phyloP scores from a whole-genome alignment of 2,888 invertebrate genomes.

The Lottia gigantea region DNA sequence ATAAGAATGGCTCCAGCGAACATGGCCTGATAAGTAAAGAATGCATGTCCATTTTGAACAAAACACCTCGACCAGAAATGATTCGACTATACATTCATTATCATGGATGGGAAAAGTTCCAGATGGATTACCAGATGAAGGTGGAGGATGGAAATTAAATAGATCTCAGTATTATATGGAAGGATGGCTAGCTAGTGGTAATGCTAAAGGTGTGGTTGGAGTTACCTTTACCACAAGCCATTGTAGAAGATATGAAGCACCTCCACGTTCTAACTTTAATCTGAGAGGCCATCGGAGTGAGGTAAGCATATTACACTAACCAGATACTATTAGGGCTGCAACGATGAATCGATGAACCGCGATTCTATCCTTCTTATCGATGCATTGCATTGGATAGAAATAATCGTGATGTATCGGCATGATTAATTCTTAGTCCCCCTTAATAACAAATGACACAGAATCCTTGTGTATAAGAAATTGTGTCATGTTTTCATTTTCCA shows the following conservation, averaged over 20 bases:
- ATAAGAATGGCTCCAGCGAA: too few species aligned
- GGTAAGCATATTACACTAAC: slow-evolving; percentile 71
- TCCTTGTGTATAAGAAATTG: too few species aligned
- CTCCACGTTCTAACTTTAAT: slow-evolving; percentile 94
- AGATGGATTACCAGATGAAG: slow-evolving; percentile 90
- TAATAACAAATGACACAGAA: too few species aligned
- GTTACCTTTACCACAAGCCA: slow-evolving; percentile 96
- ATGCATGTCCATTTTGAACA: slow-evolving; percentile 98
- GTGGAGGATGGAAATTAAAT: slow-evolving; percentile 88
- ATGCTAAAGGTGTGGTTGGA: slow-evolving; percentile 89
- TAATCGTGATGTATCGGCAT: too few species aligned
- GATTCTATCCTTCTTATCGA: too few species aligned
- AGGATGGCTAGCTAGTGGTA: slow-evolving; percentile 96
- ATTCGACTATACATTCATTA: slow-evolving; percentile 91
- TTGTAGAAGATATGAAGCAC: slow-evolving; percentile 81
- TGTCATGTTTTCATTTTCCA: too few species aligned
- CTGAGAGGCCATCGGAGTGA: slow-evolving; percentile 95
- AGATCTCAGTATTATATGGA: slow-evolving; percentile 96
- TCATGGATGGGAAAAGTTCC: slow-evolving; percentile 99
- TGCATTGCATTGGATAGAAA: too few species aligned
- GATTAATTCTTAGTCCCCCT: too few species aligned
- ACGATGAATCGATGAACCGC: too few species aligned
- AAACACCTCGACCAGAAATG: slow-evolving; percentile 92
- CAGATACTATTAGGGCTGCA: too few species aligned
- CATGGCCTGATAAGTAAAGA: slow-evolving; percentile 9